Evolutionary conservation across 2,888 invertebrate genomes (phyloP).

Genomic region (Platycnemis pennipes): DNA sequence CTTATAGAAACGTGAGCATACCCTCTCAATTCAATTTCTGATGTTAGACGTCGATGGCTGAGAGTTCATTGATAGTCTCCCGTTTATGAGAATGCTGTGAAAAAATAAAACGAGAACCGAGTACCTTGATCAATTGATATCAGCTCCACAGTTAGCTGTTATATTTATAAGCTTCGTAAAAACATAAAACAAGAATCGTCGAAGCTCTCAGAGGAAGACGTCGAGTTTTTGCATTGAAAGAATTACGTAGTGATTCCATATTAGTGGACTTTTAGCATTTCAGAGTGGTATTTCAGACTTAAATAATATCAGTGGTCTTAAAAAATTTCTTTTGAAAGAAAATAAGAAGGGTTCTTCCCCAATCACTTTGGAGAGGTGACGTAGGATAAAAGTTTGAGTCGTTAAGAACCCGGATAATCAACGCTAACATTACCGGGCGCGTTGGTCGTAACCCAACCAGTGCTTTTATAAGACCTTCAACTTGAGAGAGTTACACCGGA

Average conservation of each 20-base stretch:
- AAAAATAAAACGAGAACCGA: not conserved
- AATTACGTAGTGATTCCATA: not conserved
- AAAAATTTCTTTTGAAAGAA: not conserved
- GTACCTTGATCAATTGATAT: slow-evolving; percentile 51
- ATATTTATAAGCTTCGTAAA: slow-evolving; percentile 56
- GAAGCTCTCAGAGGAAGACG: not conserved
- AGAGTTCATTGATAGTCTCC: not conserved
- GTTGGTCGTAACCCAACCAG: slow-evolving; percentile 55
- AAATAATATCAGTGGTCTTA: slow-evolving; percentile 7
- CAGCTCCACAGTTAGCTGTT: slow-evolving; percentile 28
- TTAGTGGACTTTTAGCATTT: slow-evolving; percentile 28
- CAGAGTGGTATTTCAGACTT: not conserved
- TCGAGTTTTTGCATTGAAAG: not conserved
- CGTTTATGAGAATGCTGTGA: not conserved
- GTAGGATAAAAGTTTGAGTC: slow-evolving; percentile 53
- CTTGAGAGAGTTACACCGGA: slow-evolving; percentile 54
- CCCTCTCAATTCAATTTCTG: not conserved
- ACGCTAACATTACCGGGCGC: slow-evolving; percentile 45
- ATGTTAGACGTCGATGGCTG: not conserved
- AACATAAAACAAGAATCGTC: slow-evolving; percentile 14
- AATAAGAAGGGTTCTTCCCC: not conserved
- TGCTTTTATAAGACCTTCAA: slow-evolving; percentile 67
- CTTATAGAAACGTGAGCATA: not conserved
- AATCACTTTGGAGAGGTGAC: slow-evolving; percentile 60
- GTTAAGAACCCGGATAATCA: slow-evolving; percentile 62